Base-by-base conservation (phyloP, 1,140 invertebrate genomes). In the Lepidurus packardi region DNA sequence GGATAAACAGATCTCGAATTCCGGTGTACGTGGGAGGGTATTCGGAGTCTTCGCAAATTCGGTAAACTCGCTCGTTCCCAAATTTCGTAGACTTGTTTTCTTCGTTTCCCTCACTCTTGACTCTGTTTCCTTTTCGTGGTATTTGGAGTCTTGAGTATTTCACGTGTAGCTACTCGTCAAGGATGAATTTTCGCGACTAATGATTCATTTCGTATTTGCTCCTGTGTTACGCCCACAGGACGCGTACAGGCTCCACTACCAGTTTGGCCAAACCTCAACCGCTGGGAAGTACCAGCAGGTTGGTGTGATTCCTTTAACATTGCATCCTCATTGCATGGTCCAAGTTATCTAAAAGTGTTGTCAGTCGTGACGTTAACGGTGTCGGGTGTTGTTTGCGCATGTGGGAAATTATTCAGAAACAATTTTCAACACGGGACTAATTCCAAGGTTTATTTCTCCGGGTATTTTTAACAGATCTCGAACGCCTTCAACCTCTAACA, bases 401-500 rank as follows among this genome's bases (percentile, higher is more conserved):
- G 42, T 11, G 24, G 75, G 43, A 24, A n/a, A 47, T 43, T 44
- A 25, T 74, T 74, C 7, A 45, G 34, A 42, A 43, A 45, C 25
- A 43, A 47, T 43, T 47, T 44, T 47, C 1, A 25, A 11, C 77
- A 78, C 43, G 42, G 77, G 47, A 44, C 77, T 47, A 25, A 77
- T 77, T 47, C 25, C 16, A 47, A 25, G 10, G 75, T 79, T 45
- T 7, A 73, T 79, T 78, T 53, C 65, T 75, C 65, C 7, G n/a
- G 16, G 73, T 75, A 42, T 78, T 77, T 43, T 73, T 79, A 43
- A 65, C 79, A 80, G 80, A 75, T 80, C 80, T 74, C 78, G 80
- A 73, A 80, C 80, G 73, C 80, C 80, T 74, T 80, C 80, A 24
- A 77, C 80, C 65, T 80, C 80, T 42, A 80, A 79, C 76, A 80